Evolutionary conservation across 2,888 invertebrate species (phyloP), one percentile per base, ranked within the genome.

Genomic region (Apoda limacodes): DNA sequence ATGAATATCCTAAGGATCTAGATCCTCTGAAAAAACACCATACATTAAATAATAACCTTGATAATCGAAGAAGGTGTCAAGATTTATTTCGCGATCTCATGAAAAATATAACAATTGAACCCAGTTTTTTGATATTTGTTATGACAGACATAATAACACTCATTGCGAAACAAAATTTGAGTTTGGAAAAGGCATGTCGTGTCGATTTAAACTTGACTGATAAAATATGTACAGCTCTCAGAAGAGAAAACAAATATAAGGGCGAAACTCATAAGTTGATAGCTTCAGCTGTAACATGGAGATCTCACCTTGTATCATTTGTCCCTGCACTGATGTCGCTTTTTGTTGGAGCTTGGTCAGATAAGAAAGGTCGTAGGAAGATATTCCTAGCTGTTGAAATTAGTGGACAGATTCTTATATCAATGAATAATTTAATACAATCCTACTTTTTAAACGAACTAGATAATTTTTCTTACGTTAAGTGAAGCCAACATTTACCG

Each of bases 141-240:
- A 7, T 7, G 5, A 7, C 17, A 7, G 5, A 17, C 7, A 17
- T 17, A 5, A 17, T 17, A 17, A 17, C 5, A 5, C 5, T 5
- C 7, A 17, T 7, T 6, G 17, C 17, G 7, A 89, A 90, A 5
- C 92, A 92, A 61, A 93, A 93, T 66, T 69, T 93, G 22, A 91
- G 91, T 62, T 75, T 93, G 50, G 93, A 93, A 53, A 93, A 93
- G 62, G 93, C 93, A 1, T 93, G 93, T 49, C 72, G 90, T 22
- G 92, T 93, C 1, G 93, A 93, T 55, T 72, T 92, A 43, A 82
- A 70, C 1, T 92, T 88, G 45, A 78, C 85, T 0, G 84, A 86
- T 27, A 82, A 82, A 24, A 84, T 92, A 1, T 93, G 93, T 54
- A 85, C 85, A 37, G 89, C 90, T 1, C 62, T 93, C 12, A 86